phyloP scores from a whole-genome alignment of 2,797 vertebrate species.

The Dicrostonyx torquatus region DNA sequence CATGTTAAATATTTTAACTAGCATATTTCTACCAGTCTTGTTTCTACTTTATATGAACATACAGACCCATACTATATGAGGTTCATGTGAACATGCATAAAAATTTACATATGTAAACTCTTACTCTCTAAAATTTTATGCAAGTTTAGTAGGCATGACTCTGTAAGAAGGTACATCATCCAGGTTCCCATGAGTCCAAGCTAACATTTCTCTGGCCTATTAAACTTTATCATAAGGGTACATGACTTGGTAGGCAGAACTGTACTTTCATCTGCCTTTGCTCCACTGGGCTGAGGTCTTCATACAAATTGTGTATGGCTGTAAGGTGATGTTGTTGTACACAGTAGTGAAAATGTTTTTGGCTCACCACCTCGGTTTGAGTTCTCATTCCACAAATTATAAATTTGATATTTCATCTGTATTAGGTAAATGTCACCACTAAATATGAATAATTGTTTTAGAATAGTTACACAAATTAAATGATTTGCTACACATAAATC shows the following conservation, averaged over 20 bases:
- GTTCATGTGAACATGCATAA: background rate
- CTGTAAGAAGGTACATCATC: background rate
- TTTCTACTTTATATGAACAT: background rate
- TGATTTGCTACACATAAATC: background rate
- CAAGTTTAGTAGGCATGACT: background rate
- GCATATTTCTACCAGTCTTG: background rate
- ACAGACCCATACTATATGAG: too few relatives aligned
- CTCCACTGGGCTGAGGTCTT: fast-evolving
- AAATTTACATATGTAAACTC: background rate
- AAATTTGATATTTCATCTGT: background rate
- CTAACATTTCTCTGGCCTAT: background rate
- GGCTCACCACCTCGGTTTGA: background rate
- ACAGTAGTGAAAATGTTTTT: background rate
- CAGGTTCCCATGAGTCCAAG: background rate
- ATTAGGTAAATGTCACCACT: background rate
- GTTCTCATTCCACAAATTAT: background rate
- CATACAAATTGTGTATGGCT: background rate
- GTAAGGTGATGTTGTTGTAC: background rate
- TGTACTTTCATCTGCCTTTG: background rate
- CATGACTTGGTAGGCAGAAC: background rate
- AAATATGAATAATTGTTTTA: background rate
- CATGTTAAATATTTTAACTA: background rate
- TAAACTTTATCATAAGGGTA: background rate
- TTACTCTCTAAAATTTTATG: background rate
- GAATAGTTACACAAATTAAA: background rate